Base-by-base conservation (phyloP, 2,888 invertebrate genomes). In the Aphidius colemani region DNA sequence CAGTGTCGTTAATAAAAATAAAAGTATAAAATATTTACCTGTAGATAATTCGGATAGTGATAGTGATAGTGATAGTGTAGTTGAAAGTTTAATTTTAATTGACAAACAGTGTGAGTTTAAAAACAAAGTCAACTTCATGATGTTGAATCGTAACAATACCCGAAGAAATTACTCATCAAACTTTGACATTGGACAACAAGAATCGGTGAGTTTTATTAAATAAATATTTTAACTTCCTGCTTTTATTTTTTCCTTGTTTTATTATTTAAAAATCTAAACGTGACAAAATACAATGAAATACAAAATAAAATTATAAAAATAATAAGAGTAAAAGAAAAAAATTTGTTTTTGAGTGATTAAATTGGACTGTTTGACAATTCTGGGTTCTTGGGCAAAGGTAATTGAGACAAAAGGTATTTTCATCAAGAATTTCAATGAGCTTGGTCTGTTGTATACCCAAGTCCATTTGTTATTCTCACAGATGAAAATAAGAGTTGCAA, bases 401-500 rank as follows among this genome's bases (percentile, higher is more conserved):
- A 57, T 51, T 51, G 50, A 62, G 62, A 62, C 44, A 51, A 62
- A 51, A 57, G 57, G 30, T 46, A 50, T 43, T 41, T 41, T 56
- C 50, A 44, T 57, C 50, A 30, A 9, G 41, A 56, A 56, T 50
- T 43, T 62, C 50, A 62, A 62, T 62, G 57, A 50, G 50, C 45
- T 49, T 60, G 7, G 45, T 39, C 46, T 39, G 45, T 45, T 49
- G 56, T 55, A 41, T 41, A 45, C 45, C 30, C 45, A 30, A 18
- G 45, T 9, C 9, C 50, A 60, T 51, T 53, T 51, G 60, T 53
- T 60, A 51, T 60, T 51, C 53, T 18, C 30, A 45, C 45, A 40
- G 45, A 51, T 43, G 59, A 55, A 55, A 48, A 43, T 46, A 49
- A 53, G 48, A 48, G 53, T 40, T 39, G n/a, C 18, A 48, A 48